Conservation (phyloP, 1,140 invertebrate species). For the Spodoptera litura region DNA sequence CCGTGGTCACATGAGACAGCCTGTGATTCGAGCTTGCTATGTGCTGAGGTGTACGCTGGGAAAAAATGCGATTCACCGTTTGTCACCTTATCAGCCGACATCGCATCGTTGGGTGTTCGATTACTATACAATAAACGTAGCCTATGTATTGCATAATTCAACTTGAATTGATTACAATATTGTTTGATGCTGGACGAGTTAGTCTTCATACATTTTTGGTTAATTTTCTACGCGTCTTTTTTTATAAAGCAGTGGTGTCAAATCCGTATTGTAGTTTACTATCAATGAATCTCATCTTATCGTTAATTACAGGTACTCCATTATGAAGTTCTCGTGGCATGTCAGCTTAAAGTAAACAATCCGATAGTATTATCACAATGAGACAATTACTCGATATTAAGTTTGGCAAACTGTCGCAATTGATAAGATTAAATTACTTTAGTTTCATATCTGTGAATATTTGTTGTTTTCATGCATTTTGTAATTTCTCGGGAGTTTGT, state of each 20-base stretch:
- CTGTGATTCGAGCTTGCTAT: conserved; percentile 31
- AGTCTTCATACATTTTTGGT: neutral
- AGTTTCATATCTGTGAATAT: neutral
- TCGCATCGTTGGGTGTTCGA: conserved; percentile 19
- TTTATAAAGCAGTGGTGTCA: neutral
- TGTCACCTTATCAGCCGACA: conserved; percentile 49
- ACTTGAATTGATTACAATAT: conserved; percentile 17
- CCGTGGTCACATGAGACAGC: conserved; percentile 33
- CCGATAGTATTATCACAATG: conserved; percentile 6
- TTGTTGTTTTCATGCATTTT: conserved; percentile 10
- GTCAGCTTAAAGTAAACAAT: neutral
- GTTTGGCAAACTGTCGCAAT: conserved; percentile 2
- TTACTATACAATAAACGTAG: conserved; percentile 39
- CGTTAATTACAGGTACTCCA: conserved; percentile 5
- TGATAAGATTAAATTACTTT: conserved; percentile 31
- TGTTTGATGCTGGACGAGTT: neutral
- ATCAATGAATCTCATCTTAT: conserved; percentile 4
- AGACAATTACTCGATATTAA: conserved; percentile 1
- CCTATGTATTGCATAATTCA: conserved; percentile 34
- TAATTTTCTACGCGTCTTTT: neutral
- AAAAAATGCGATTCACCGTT: conserved; percentile 62
- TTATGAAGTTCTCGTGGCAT: conserved; percentile 1
- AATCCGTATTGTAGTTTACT: neutral
- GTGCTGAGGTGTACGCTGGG: conserved; percentile 55
- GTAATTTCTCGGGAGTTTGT: neutral